Base-by-base conservation (phyloP, 2,113 vertebrate genomes). In the Hippocampus zosterae region DNA sequence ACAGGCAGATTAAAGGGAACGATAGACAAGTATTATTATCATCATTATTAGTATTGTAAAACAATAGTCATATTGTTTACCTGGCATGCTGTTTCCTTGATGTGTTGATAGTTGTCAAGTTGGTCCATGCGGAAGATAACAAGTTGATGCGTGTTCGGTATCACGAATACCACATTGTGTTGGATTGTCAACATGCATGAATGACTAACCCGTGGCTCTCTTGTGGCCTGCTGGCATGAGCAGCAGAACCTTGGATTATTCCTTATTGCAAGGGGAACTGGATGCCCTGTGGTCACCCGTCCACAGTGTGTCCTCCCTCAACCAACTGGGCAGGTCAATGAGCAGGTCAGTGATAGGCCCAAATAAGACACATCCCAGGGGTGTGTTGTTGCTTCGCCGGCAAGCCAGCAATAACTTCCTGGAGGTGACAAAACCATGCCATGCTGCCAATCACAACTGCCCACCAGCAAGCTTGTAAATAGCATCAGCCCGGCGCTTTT, bases 251-350 rank as follows among this genome's bases (percentile, higher is more conserved):
- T 83, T 91, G 90, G 92, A 92, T 76, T 92, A 85, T 79, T 73
- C 87, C 77, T 84, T 90, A 80, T 87, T 92, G 73, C 92, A 93
- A 78, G 90, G 89, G 81, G 91, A 93, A 81, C 88, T 92, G 84
- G 92, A 93, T 71, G 89, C 89, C 70, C 85, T 93, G 87, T 93
- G 92, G 92, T 92, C 92, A 76, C 92, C 92, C 11, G 84, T 92
- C 85, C 92, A 91, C 88, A 93, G 91, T 76, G 84, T 91, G 81
- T 82, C 88, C 81, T 90, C 91, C 71, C 90, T 92, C 78, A 89
- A 92, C 75, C 92, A 92, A 83, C 88, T 92, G 86, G 88, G 91
- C 91, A 92, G 92, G 90, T 93, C 90, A 88, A 91, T 92, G 89
- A 89, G 92, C 91, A 93, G 92, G 92, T 93, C 84, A 92, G 92